These are phyloP conservation scores for Eurypyga helias DNA, from an alignment of 2,113 vertebrate species.

Conservation along the genomic window DNA sequence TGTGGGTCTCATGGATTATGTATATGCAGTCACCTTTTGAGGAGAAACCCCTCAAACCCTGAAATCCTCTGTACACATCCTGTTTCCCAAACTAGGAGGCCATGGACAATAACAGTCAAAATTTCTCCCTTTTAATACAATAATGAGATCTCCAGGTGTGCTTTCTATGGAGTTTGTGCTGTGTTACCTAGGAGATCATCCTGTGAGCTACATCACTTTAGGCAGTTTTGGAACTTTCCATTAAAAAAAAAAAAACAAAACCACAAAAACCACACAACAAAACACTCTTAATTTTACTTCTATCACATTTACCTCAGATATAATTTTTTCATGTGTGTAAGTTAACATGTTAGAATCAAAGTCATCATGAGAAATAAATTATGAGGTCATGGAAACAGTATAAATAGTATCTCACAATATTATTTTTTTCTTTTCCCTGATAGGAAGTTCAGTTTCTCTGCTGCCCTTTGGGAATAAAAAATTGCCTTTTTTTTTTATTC, in stretches of 20 bases:
- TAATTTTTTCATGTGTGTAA: neutral
- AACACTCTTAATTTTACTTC: neutral
- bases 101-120: neutral
- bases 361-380: constrained; percentile 15
- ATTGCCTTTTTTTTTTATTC: neutral
- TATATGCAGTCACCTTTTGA: neutral
- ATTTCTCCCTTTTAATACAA: neutral
- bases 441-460: neutral
- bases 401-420: neutral
- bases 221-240: neutral
- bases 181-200: neutral
- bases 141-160: neutral
- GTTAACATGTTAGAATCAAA: neutral
- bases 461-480: neutral
- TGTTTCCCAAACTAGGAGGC: neutral
- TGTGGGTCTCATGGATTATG: neutral
- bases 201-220: neutral
- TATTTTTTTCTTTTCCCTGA: neutral
- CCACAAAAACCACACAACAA: too few relatives aligned
- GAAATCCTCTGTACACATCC: neutral
- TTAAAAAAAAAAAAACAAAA: neutral
- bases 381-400: neutral
- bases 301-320: neutral
- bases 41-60: neutral
- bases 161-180: neutral